phyloP scores from a whole-genome alignment of 2,113 vertebrate genomes.

The Physeter macrocephalus region DNA sequence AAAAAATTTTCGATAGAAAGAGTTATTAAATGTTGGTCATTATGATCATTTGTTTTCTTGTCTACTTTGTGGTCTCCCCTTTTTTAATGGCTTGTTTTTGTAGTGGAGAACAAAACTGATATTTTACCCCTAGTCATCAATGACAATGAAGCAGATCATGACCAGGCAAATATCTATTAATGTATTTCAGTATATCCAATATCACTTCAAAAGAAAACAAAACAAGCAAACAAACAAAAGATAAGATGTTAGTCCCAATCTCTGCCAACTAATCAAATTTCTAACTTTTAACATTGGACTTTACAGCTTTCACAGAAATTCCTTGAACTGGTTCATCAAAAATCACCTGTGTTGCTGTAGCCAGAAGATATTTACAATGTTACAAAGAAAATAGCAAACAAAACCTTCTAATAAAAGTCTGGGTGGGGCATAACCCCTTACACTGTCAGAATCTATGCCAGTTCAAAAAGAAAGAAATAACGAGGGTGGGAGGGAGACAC shows the following conservation, averaged over 20 bases:
- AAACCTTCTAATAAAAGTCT: neutral
- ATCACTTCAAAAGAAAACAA: neutral
- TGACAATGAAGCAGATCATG: neutral
- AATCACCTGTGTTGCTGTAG: neutral
- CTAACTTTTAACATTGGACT: neutral
- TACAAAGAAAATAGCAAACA: neutral
- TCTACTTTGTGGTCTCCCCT: accelerated
- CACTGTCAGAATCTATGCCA: neutral
- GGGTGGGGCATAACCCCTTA: neutral
- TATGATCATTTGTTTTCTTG: neutral
- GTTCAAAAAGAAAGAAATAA: neutral
- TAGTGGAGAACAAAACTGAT: neutral
- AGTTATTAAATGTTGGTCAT: neutral
- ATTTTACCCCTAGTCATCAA: neutral
- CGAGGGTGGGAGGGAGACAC: too few species aligned
- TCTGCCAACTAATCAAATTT: neutral
- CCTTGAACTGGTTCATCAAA: conserved; percentile 15
- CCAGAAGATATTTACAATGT: conserved; percentile 25
- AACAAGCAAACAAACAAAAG: neutral
- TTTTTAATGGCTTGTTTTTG: neutral
- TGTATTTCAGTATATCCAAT: neutral
- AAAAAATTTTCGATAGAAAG: neutral
- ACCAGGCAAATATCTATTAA: neutral
- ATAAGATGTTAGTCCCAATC: neutral
- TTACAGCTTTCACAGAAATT: neutral